Evolutionary conservation across 2,113 vertebrate genomes (phyloP).

Genomic region (Rhombomys opimus): DNA sequence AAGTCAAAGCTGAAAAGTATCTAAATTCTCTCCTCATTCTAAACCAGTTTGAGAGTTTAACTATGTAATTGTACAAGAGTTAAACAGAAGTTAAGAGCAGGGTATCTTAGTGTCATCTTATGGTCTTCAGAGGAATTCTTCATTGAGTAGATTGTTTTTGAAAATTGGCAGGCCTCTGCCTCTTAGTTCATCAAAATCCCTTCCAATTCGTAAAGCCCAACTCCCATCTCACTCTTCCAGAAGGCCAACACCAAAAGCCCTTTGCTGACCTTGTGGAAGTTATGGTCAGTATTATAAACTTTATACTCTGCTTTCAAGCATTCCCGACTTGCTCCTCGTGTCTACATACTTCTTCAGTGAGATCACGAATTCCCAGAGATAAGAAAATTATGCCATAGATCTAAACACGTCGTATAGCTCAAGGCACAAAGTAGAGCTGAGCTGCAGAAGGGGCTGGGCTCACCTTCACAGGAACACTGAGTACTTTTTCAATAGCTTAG

Average conservation of each 20-base stretch:
- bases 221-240: neutral
- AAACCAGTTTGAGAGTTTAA: neutral
- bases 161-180: neutral
- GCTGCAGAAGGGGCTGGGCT: neutral
- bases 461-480: neutral
- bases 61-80: neutral
- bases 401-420: neutral
- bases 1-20: neutral
- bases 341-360: constrained; percentile 12
- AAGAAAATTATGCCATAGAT: neutral
- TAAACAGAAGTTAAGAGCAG: neutral
- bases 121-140: neutral
- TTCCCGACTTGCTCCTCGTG: neutral
- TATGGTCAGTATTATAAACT: neutral
- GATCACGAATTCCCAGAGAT: constrained; percentile 6
- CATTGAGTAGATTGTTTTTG: neutral
- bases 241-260: neutral
- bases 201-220: neutral
- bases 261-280: neutral
- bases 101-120: neutral
- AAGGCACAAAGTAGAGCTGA: neutral
- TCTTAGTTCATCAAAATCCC: neutral
- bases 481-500: neutral
- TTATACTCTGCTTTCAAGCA: neutral
- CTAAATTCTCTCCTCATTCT: neutral